Base-by-base conservation (phyloP, 2,888 invertebrate species). In the Euzophera pinguis region DNA sequence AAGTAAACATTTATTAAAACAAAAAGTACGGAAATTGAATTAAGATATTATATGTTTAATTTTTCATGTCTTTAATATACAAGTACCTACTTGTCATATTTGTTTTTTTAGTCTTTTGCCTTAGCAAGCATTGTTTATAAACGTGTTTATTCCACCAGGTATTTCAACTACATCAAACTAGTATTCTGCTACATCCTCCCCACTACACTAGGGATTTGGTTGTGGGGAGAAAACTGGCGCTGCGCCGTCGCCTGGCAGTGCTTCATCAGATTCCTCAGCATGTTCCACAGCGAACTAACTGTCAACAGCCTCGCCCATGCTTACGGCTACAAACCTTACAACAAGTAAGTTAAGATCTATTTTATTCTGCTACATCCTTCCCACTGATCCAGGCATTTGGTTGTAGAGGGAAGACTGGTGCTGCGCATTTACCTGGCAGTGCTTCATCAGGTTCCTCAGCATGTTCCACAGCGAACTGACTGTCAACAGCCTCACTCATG, bases 221-320 rank as follows among this genome's bases (percentile, higher is more conserved):
- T 91, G 41, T 97, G 96, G 95, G 91, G 91, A 35, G 97, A 97
- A 72, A 81, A 88, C 14, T 93, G 92, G 91, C 79, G 71, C 47
- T 92, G 93, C 62, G 92, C 96, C 1, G 93, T 95, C 60, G 92
- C 94, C 52, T 91, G 95, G 63, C 92, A 95, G 58, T 93, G 93
- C 55, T 91, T 95, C 59, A 85, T 96, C 41, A 93, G 97, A 39
- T 97, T 96, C 76, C 91, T 94, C 8, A 84, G 93, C 61, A 93
- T 94, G 53, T 92, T 98, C 64, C 96, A 98, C 76, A 94, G 94
- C 67, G 98, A 98, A 38, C 96, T 97, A 92, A 92, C 95, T 3
- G 97, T 97, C 17, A 97, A 97, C 75, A 96, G 96, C 58, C 94
- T 95, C 0, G 97, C 97, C 2, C 97, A 97, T 80, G 83, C 94